These are phyloP conservation scores for Anguilla rostrata DNA, from an alignment of 2,113 vertebrate genomes.

Conservation along the genomic window DNA sequence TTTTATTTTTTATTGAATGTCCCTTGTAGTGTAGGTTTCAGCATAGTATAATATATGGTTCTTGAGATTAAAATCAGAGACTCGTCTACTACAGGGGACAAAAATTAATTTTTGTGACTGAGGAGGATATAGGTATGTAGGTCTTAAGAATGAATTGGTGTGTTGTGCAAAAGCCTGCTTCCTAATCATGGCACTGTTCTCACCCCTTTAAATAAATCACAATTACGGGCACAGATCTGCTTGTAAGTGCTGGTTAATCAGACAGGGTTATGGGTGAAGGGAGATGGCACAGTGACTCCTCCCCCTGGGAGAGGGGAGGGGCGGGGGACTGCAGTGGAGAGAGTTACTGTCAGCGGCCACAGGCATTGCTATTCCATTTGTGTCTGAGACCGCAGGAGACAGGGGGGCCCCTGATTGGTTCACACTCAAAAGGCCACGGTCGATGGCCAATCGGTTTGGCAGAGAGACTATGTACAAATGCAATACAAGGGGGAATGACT, in stretches of 20 bases:
- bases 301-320: not conserved
- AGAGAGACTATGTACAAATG: not conserved
- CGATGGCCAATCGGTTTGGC: not conserved
- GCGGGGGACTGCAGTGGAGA: not conserved
- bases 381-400: not conserved
- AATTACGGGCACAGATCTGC: not conserved
- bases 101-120: no score
- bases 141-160: not conserved
- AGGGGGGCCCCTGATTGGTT: constrained; percentile 15
- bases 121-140: not conserved
- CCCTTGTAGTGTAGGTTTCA: no score
- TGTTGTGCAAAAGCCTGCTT: not conserved
- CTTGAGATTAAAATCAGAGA: no score
- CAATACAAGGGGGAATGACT: not conserved
- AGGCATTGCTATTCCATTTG: constrained; percentile 13
- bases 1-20: no score
- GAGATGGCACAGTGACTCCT: not conserved
- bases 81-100: no score
- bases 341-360: not conserved
- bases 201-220: not conserved
- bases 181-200: not conserved
- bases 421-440: not conserved
- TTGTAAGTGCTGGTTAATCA: not conserved
- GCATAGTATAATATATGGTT: no score
- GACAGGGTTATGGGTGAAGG: not conserved